These are phyloP conservation scores for Chloroceryle inda DNA, from an alignment of 2,797 vertebrate genomes.

Conservation along the genomic window DNA sequence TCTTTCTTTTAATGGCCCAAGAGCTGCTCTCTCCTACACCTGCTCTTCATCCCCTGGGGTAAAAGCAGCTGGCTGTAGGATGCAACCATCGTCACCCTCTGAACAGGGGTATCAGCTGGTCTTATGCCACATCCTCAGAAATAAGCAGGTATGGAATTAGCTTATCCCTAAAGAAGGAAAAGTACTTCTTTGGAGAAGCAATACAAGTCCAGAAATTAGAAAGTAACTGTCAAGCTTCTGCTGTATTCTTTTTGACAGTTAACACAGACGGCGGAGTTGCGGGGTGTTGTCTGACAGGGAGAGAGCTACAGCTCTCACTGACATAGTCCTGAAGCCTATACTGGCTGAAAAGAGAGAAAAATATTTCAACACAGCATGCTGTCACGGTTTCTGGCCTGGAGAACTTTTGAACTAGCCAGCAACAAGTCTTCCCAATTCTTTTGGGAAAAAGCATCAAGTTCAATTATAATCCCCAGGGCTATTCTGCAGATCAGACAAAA, in stretches of 20 bases:
- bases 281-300: neutral
- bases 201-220: neutral
- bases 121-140: neutral
- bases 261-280: neutral
- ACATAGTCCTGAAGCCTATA: accelerated
- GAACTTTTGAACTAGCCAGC: neutral
- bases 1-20: neutral
- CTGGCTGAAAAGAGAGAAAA: neutral
- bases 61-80: neutral
- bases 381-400: neutral
- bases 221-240: neutral
- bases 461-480: neutral
- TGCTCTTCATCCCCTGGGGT: neutral
- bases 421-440: neutral
- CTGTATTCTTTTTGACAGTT: neutral
- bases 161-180: neutral
- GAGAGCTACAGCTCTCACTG: neutral
- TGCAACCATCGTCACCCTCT: neutral
- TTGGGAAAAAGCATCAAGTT: neutral
- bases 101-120: neutral
- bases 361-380: accelerated
- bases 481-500: neutral
- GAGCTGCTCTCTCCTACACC: neutral
- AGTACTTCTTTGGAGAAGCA: neutral
- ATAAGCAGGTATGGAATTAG: neutral